Evolutionary conservation across 2,888 invertebrate species (phyloP), one percentile per base, ranked within the genome.

Genomic region (Dicycla oo): DNA sequence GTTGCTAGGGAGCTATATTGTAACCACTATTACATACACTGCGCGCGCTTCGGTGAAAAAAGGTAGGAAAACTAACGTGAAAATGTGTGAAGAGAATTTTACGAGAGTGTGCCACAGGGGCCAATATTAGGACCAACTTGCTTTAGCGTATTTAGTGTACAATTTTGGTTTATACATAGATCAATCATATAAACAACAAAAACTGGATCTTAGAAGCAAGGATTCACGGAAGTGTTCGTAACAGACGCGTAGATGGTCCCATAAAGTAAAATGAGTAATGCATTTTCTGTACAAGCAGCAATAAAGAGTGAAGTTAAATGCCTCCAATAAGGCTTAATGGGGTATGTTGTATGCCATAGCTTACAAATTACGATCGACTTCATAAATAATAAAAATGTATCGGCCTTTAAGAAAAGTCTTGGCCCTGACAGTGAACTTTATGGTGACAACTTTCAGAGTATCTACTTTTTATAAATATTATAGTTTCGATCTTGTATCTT

Each of bases 401-500:
- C 54, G 53, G 51, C 80, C 56, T 83, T 74, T 80, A 74, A 34
- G 73, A 73, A 66, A 79, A 74, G 62, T 51, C 1, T 61, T 57
- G 77, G 20, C 73, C 67, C 34, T 80, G 83, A 60, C 75, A 80
- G 65, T 75, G 62, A 82, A 69, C 69, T 82, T 80, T 69, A 63
- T 43, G 58, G 23, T 66, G 75, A 63, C 68, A 69, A 80, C 75
- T 69, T 80, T 63, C 75, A 49, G 23, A 65, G 8, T 38, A 38
- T 8, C 13, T 61, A 20, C 18, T 79, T 40, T 8, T 20, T 30
- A 5, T 34, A 34, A 26, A n/a, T n/a, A n/a, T n/a, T 38, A 20
- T 26, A 38, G 40, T 56, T 53, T 69, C 26, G 40, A 57, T 56
- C 34, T 57, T 63, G 30, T 69, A 26, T 54, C 43, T 64, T 53